These are phyloP conservation scores for Scaptomyza cyrtandrae DNA, from an alignment of 2,888 invertebrate species.

Conservation along the genomic window DNA sequence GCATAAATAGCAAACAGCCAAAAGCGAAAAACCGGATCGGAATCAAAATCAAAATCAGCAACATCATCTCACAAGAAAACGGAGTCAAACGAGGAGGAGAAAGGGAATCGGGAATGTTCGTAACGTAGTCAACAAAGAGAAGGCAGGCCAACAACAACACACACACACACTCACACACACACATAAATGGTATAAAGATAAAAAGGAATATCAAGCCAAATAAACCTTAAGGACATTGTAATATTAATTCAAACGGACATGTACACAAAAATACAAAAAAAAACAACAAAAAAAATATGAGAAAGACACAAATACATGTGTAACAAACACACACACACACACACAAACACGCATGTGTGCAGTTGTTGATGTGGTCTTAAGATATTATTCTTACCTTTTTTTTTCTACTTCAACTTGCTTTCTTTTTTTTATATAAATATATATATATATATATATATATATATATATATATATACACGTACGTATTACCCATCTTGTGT, in stretches of 20 bases:
- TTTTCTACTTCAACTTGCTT: not conserved
- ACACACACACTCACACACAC: not conserved
- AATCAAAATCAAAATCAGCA: slow-evolving; percentile 60
- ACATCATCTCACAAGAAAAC: slow-evolving; percentile 11
- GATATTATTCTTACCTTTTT: slow-evolving; percentile 1
- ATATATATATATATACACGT: no score
- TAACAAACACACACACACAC: slow-evolving; percentile 16
- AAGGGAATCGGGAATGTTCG: not conserved
- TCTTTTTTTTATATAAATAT: not conserved
- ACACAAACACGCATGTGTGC: not conserved
- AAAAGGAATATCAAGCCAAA: slow-evolving; percentile 76
- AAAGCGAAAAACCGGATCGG: slow-evolving; percentile 66
- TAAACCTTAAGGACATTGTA: slow-evolving; percentile 81
- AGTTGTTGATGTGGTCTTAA: slow-evolving; percentile 47
- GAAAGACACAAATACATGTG: slow-evolving; percentile 56
- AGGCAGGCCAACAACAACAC: slow-evolving; percentile 23
- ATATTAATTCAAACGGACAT: slow-evolving; percentile 81
- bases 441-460: no score
- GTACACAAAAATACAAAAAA: slow-evolving; percentile 21
- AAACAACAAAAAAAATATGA: slow-evolving; percentile 14
- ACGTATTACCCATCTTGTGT: not conserved
- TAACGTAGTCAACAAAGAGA: slow-evolving; percentile 33
- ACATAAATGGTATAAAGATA: slow-evolving; percentile 61
- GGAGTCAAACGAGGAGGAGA: not conserved
- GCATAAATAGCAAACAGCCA: slow-evolving; percentile 77